Percentiles rank a stretch among this genome's conserved stretches.
These are phyloP conservation scores for Miniopterus natalensis DNA, from an alignment of 2,113 vertebrate species.

Conservation along the genomic window DNA sequence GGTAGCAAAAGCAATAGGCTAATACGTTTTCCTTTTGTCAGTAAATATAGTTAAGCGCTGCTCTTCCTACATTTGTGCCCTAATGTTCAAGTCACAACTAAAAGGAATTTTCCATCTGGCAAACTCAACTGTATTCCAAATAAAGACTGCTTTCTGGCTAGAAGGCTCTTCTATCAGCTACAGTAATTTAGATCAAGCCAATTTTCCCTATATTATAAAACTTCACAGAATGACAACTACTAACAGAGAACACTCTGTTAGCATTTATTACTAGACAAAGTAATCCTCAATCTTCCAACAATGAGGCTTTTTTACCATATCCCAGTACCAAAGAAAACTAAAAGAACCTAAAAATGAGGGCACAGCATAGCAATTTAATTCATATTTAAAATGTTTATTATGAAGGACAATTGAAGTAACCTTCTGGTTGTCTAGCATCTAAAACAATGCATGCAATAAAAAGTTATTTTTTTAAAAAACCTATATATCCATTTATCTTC, in stretches of 20 bases:
- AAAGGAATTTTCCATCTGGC: constrained; percentile 45
- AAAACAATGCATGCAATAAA: neutral
- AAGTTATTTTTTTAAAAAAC: neutral
- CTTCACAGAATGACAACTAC: constrained; percentile 30
- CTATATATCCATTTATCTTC: neutral
- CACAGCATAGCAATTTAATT: constrained; percentile 31
- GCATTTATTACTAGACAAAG: constrained; percentile 45
- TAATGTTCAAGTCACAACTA: constrained; percentile 41
- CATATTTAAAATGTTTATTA: constrained; percentile 32
- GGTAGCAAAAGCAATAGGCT: constrained; percentile 44
- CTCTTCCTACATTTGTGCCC: constrained; percentile 32
- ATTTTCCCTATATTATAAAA: constrained; percentile 42
- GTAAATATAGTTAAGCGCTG: constrained; percentile 19
- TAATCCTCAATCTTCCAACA: constrained; percentile 53
- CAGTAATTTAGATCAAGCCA: constrained; percentile 27
- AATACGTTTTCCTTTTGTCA: constrained; percentile 23
- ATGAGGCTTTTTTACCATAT: constrained; percentile 40
- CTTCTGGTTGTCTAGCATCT: neutral
- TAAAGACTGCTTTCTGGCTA: constrained; percentile 54
- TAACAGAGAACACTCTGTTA: neutral
- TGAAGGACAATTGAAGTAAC: constrained; percentile 24
- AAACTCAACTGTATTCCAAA: constrained; percentile 61
- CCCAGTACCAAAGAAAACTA: constrained; percentile 10
- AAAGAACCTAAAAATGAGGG: constrained; percentile 39
- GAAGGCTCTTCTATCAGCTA: constrained; percentile 59